Base-by-base conservation (phyloP, 2,888 invertebrate species). In the Pollenia labialis region DNA sequence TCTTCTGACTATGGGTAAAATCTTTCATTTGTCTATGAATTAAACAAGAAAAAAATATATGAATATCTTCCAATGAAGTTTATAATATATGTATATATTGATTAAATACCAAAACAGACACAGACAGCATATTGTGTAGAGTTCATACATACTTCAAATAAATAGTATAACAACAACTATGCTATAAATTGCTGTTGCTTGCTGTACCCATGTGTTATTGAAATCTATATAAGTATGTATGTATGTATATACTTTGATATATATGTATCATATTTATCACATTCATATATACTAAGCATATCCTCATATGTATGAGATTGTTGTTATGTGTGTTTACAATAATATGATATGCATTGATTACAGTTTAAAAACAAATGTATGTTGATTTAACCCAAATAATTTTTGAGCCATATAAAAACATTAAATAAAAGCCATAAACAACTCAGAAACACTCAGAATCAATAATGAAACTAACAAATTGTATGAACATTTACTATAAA, bases 371-470 rank as follows among this genome's bases (percentile, higher is more conserved):
- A 68, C 18, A 58, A 60, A 64, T 64, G 16, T 81, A 71, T 81
- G 81, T 76, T 71, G 71, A 85, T 72, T 76, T 85, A 76, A 81
- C 81, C 85, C 66, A 85, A 81, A 85, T 82, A 74, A 81, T 81
- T 77, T 84, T 81, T 84, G 87, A 84, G 81, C 84, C 84, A 87
- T 84, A 87, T 62, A 81, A 80, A 86, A 83, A 81, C 76, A 76
- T 87, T 87, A 81, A 84, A 84, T 81, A 81, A 81, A 77, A 83
- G 66, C 66, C 23, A 84, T 68, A 76, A 81, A 77, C 66, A 76
- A 77, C 54, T 79, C 42, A 64, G 64, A 69, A 69, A 50, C 16
- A 52, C 12, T 60, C 4, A 32, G 32, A 32, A 32, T 32, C 12
- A 44, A 56, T 12, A 68, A 48, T 18, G 12, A 32, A 44, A 32